Base-by-base conservation (phyloP, 1,140 invertebrate genomes). In the Pinna nobilis region DNA sequence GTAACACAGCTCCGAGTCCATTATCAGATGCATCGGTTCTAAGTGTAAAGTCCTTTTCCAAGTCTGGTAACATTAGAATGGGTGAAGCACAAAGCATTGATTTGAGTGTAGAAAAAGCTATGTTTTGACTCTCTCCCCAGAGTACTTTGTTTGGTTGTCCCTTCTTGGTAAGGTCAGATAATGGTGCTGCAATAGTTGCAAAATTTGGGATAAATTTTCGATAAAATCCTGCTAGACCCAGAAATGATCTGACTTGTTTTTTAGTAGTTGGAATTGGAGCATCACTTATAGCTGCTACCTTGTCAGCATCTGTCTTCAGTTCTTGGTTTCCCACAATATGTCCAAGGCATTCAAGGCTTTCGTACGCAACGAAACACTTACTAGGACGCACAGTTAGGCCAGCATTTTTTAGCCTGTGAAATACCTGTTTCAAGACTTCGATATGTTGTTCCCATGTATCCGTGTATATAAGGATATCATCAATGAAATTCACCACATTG, bases 171-270 rank as follows among this genome's bases (percentile, higher is more conserved):
- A 75, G 30, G 61, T 69, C 63, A 3, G 59, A 64, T 5, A 90
- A 77, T 20, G 88, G 88, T 9, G 67, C 37, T 28, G 85, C 72
- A 6, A 86, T 65, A 89, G 76, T 73, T 2, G 87, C 83, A 23
- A 87, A 84, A 63, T 87, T 83, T 3, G 69, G 81, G 7, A 90
- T 78, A 70, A 91, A 91, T 65, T 83, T 68, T 1, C 57, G 41
- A 33, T 76, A 76, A 47, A 35, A 76, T 13, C 53, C 63, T 5
- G 53, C 67, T 32, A 78, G 30, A 33, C 67, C 77, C 0, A 78
- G 23, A 50, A 78, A 78, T 18, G 77, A 75, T 5, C 68, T 25
- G 1, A 91, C 59, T 28, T 89, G 82, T 44, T 64, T 71, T 50
- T 71, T 70, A 4, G 69, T 71, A 5, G 15, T 18, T 20, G 69